Evolutionary conservation across 2,797 vertebrate species (phyloP).

Genomic region (Macrochelys suwanniensis): DNA sequence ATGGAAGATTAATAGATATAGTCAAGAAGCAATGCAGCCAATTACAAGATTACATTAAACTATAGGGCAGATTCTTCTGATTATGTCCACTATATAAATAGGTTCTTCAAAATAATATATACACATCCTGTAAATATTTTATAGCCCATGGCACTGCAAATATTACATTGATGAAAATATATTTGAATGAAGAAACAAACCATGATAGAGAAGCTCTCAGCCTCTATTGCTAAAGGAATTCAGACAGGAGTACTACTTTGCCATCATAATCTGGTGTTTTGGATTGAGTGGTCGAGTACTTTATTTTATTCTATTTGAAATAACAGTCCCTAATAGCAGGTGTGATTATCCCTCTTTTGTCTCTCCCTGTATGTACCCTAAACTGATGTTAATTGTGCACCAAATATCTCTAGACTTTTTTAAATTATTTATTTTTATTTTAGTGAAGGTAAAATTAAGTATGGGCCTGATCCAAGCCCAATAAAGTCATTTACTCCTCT

Average conservation of each 20-base stretch:
- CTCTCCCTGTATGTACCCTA: background rate
- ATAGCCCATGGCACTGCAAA: background rate
- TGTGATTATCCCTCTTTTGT: constrained; percentile 19
- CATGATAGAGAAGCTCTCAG: background rate
- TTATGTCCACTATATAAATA: background rate
- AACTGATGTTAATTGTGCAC: background rate
- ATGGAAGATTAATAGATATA: constrained; percentile 18
- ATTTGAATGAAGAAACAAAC: background rate
- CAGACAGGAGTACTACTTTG: background rate
- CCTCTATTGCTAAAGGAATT: constrained; percentile 14
- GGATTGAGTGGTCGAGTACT: background rate
- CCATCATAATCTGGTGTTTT: background rate
- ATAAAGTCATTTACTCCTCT: background rate
- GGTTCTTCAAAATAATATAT: background rate
- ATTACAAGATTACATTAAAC: background rate
- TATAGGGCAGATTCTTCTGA: background rate
- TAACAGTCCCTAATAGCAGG: background rate
- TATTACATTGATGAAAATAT: constrained; percentile 27
- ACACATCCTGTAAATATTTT: background rate
- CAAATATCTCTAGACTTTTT: background rate
- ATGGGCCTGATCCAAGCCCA: too few relatives aligned
- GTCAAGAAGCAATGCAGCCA: background rate
- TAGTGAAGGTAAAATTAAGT: background rate
- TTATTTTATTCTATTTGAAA: background rate
- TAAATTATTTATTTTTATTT: background rate